These are phyloP conservation scores for Porites rus DNA, from an alignment of 92 coral and sea anemone species.

Conservation along the genomic window DNA sequence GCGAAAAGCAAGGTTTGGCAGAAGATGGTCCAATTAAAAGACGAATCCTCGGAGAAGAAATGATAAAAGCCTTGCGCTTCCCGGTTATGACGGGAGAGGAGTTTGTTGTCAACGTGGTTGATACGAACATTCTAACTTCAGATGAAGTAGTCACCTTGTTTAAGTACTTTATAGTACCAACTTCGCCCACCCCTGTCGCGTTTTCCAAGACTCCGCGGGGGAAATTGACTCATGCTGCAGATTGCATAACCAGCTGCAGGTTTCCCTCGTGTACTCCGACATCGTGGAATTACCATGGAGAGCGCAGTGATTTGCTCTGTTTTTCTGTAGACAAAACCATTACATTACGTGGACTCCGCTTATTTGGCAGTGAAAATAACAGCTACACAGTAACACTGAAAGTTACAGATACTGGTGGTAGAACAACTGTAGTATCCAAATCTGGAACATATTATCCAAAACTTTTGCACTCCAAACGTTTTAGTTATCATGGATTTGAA, in stretches of 20 bases:
- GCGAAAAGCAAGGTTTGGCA: constrained; percentile 40
- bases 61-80: constrained; percentile 32
- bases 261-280: background rate
- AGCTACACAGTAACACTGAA: background rate
- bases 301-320: background rate
- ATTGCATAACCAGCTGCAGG: background rate
- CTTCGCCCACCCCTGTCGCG: background rate
- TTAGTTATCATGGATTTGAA: constrained; percentile 4
- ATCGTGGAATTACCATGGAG: background rate
- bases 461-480: background rate
- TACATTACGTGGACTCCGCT: background rate
- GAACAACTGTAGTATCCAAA: background rate
- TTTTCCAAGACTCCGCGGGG: background rate
- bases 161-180: background rate
- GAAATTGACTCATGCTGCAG: background rate
- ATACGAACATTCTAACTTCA: background rate
- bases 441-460: constrained; percentile 1
- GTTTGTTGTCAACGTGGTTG: background rate
- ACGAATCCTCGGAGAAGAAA: background rate
- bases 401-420: background rate
- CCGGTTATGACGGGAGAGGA: constrained; percentile 1
- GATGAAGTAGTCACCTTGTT: background rate
- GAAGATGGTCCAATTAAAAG: background rate
- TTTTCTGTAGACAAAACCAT: constrained; percentile 4
- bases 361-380: background rate